These are phyloP conservation scores for Peromyscus aztecus DNA, from an alignment of 2,797 vertebrate genomes.

Conservation along the genomic window DNA sequence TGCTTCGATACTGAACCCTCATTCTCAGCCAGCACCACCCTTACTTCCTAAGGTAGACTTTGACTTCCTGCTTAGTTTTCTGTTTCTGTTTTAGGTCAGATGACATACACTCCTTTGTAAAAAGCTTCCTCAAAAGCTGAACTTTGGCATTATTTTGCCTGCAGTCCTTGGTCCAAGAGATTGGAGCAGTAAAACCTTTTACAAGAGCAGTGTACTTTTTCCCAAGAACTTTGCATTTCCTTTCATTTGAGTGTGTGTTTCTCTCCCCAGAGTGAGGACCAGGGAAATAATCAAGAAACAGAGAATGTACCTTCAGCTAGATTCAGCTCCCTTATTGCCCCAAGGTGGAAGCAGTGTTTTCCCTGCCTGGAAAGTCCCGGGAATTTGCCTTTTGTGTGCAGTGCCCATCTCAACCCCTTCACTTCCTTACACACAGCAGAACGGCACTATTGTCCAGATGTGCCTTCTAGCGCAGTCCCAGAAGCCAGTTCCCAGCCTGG, in stretches of 20 bases:
- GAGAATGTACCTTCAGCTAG: background rate
- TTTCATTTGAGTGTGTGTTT: conserved; percentile 3
- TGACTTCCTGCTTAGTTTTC: background rate
- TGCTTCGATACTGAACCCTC: background rate
- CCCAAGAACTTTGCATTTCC: conserved; percentile 16
- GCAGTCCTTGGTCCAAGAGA: background rate
- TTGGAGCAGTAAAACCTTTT: conserved; percentile 62
- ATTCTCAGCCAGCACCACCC: background rate
- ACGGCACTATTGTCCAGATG: background rate
- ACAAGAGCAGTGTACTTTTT: background rate
- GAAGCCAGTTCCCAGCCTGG: background rate
- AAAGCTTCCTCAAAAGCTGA: conserved; percentile 3
- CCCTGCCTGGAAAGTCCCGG: background rate
- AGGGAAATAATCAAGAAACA: background rate
- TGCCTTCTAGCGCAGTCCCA: conserved; percentile 21
- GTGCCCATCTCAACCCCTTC: too few species aligned
- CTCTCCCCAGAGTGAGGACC: background rate
- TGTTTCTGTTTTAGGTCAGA: background rate
- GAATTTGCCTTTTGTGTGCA: background rate
- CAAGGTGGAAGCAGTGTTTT: background rate
- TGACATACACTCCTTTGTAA: background rate
- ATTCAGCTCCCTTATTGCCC: background rate
- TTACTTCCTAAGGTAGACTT: conserved; percentile 11
- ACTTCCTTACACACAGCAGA: background rate
- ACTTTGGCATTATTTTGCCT: conserved; percentile 53